These are phyloP conservation scores for Thaleichthys pacificus DNA, from an alignment of 2,797 vertebrate species.

Conservation along the genomic window DNA sequence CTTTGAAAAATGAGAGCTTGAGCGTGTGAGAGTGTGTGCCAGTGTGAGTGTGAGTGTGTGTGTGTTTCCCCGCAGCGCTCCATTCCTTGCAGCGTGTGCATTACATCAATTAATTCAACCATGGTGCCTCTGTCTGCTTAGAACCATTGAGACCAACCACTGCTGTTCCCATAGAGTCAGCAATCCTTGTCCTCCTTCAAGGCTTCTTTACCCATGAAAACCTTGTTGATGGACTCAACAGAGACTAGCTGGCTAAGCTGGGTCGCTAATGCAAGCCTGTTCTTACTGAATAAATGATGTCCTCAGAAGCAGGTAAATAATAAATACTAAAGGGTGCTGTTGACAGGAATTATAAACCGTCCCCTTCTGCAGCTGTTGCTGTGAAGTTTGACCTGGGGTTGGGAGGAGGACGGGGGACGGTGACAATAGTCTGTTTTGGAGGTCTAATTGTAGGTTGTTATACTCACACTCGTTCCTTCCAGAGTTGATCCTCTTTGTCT, in stretches of 20 bases:
- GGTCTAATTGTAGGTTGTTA: background rate
- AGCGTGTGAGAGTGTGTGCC: background rate
- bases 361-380: background rate
- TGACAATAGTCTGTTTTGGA: background rate
- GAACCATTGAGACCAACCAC: background rate
- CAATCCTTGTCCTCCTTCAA: too few relatives aligned
- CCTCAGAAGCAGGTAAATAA: conserved; percentile 45
- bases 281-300: conserved; percentile 42
- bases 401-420: background rate
- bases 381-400: background rate
- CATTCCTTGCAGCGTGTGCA: background rate
- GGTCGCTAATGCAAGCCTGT: conserved; percentile 24
- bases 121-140: background rate
- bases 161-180: background rate
- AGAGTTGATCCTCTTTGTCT: background rate
- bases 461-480: background rate
- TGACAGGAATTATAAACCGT: conserved; percentile 18
- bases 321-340: conserved; percentile 23
- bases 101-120: background rate
- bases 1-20: too few relatives aligned
- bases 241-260: conserved; percentile 22
- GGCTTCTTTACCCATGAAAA: conserved; percentile 19
- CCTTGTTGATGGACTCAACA: conserved; percentile 12
- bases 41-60: conserved; percentile 29
- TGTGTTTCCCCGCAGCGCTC: conserved; percentile 6